Evolutionary conservation across 2,888 invertebrate species (phyloP), one percentile per base, ranked within the genome.

Genomic region (Latheticus oryzae): DNA sequence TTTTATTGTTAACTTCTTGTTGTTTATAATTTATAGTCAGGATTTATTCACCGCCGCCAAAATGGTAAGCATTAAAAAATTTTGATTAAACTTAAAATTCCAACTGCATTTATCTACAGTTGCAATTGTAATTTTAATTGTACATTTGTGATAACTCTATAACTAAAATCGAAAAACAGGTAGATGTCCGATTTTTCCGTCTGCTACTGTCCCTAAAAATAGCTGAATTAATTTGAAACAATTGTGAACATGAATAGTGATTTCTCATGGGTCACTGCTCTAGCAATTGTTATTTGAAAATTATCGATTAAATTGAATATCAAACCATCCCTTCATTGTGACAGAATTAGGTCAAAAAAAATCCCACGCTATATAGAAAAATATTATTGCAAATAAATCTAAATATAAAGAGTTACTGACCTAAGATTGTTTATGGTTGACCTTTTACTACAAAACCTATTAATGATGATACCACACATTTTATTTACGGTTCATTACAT

Each of bases 351-450:
- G 50, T 50, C 50, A 50, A 47, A 47, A n/a, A n/a, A n/a, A n/a
- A n/a, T n/a, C n/a, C n/a, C n/a, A n/a, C 16, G 28, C 13, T 13
- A 12, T 28, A 5, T 42, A 32, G 28, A 26, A 11, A 28, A 28
- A 42, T 28, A 16, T 16, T 28, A 33, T 37, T 16, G 5, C 30
- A 37, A 50, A 48, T 37, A 50, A 21, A 7, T 32, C 40, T 32
- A 52, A 52, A 17, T 52, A 40, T 52, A 32, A 37, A 19, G 11
- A 19, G 50, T 50, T 50, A 50, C 50, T 50, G 50, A 50, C 50
- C 50, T 50, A 38, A 38, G 37, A 37, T 38, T 23, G 26, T 42
- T 16, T 42, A 24, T 40, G 42, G 5, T 26, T 45, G 45, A 45
- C 45, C 45, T 47, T 47, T 47, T 24, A 42, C 21, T 11, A 38